A percentile compares a stretch with the other conserved stretches of the same genome.
Evolutionary conservation across 37 sponge, comb jelly and placozoan genomes (phyloP).

Genomic region (Hexactinellida sp.): DNA sequence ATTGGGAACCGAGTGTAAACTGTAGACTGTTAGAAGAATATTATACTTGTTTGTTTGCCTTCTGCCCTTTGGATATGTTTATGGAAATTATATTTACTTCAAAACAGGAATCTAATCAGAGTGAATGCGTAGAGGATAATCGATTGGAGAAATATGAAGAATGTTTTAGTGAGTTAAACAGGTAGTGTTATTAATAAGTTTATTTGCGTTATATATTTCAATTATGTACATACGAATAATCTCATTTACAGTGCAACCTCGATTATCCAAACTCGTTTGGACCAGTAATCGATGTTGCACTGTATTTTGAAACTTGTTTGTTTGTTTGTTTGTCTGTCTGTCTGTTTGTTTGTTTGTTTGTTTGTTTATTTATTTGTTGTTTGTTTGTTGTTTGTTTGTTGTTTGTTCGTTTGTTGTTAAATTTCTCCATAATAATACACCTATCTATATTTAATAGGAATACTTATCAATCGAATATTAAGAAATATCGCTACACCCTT

Average conservation of each 20-base stretch:
- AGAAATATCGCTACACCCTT: not conserved
- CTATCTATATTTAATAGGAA: slow-evolving; percentile 7
- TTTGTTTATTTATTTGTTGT: too few relatives aligned
- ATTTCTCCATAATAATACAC: too few relatives aligned
- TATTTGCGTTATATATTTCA: too few relatives aligned
- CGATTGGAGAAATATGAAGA: slow-evolving; percentile 6
- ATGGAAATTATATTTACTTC: not conserved
- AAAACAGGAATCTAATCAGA: not conserved
- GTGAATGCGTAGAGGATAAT: not conserved
- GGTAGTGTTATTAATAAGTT: not conserved
- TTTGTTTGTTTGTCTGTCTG: too few relatives aligned
- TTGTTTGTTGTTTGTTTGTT: too few relatives aligned
- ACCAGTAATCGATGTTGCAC: too few relatives aligned
- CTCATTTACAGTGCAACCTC: too few relatives aligned
- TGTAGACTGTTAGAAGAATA: not conserved
- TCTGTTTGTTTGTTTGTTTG: too few relatives aligned
- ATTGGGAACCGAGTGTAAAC: not conserved
- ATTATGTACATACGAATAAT: too few relatives aligned
- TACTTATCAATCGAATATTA: not conserved
- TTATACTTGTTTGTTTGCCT: not conserved
- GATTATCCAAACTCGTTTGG: too few relatives aligned
- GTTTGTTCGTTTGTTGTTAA: too few relatives aligned
- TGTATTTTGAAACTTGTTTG: too few relatives aligned
- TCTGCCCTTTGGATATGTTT: not conserved
- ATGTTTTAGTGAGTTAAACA: slow-evolving; percentile 10